phyloP scores from a whole-genome alignment of 2,113 vertebrate species.

The Ibidorhyncha struthersii region DNA sequence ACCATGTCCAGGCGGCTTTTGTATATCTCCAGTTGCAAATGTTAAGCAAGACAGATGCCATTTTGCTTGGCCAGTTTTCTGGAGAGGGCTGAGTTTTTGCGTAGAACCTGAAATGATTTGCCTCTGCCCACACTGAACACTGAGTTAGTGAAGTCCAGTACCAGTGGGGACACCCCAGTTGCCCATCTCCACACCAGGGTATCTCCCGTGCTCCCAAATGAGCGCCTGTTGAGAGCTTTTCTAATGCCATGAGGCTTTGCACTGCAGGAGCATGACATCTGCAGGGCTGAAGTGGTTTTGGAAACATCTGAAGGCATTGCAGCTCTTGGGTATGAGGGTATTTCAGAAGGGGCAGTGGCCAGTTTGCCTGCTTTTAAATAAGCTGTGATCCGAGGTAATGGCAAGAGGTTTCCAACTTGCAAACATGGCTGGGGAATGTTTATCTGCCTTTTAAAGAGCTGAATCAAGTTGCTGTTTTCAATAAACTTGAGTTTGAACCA shows the following conservation, averaged over 20 bases:
- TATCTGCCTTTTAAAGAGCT: constrained; percentile 2
- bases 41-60: neutral
- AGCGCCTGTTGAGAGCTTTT: neutral
- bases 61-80: neutral
- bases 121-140: neutral
- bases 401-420: neutral
- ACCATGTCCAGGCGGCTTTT: accelerated
- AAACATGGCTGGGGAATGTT: neutral
- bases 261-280: accelerated
- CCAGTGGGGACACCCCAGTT: accelerated
- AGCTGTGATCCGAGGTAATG: neutral
- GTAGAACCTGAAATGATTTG: neutral
- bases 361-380: neutral
- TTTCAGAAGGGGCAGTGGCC: neutral
- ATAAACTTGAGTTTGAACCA: neutral
- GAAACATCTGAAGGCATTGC: neutral
- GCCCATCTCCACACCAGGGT: accelerated
- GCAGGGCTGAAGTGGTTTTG: neutral
- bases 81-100: neutral
- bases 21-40: neutral
- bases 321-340: neutral
- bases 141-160: neutral
- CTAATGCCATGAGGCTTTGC: neutral
- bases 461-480: neutral
- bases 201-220: accelerated